phyloP scores from a whole-genome alignment of 92 coral and sea anemone species.

The Diadumene lineata region DNA sequence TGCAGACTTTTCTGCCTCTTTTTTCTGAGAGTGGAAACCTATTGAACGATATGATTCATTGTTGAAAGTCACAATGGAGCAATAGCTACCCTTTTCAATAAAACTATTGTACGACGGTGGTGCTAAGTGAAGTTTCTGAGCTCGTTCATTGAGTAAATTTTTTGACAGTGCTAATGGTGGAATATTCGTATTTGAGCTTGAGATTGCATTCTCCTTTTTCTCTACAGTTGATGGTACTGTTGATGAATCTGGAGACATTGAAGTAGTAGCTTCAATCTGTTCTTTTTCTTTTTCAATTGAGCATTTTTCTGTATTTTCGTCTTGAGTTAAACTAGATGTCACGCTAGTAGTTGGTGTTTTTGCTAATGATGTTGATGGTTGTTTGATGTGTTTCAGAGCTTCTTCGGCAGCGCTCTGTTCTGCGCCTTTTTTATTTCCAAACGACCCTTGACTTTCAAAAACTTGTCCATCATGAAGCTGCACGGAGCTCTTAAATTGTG shows the following conservation, averaged over 20 bases:
- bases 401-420: constrained; percentile 71
- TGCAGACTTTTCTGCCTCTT: constrained; percentile 72
- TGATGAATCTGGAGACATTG: constrained; percentile 5
- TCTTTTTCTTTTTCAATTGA: not conserved
- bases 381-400: constrained; percentile 31
- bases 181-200: not conserved
- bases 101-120: constrained; percentile 51
- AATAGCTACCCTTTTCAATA: constrained; percentile 35
- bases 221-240: not conserved
- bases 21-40: constrained; percentile 45
- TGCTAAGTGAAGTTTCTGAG: constrained; percentile 56
- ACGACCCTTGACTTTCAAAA: constrained; percentile 43
- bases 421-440: constrained; percentile 69
- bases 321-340: not conserved
- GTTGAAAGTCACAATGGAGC: constrained; percentile 57
- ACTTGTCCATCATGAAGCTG: constrained; percentile 50
- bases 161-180: constrained; percentile 46
- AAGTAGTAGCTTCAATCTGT: not conserved
- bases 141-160: constrained; percentile 68
- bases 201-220: not conserved
- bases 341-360: not conserved
- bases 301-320: not conserved
- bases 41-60: constrained; percentile 58
- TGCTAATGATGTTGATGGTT: not conserved
- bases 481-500: constrained; percentile 9